These are phyloP conservation scores for Beris morrisii DNA, from an alignment of 2,888 invertebrate genomes.

Conservation along the genomic window DNA sequence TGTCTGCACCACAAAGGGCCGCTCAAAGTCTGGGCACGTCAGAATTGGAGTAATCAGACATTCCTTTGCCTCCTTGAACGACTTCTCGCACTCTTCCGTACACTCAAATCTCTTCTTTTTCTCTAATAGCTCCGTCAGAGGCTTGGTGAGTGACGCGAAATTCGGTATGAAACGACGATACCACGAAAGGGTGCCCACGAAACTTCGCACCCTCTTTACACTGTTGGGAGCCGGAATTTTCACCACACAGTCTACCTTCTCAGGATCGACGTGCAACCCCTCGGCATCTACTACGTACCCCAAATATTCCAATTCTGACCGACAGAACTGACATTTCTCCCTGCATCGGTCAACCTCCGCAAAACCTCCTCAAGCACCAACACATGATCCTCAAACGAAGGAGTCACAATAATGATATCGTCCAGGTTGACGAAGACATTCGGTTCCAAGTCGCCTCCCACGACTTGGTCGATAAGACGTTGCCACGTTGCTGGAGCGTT, in stretches of 20 bases:
- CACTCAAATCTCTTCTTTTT: constrained; percentile 9
- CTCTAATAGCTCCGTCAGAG: neutral
- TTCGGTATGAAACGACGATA: constrained; percentile 16
- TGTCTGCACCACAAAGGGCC: constrained; percentile 16
- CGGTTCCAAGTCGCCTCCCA: constrained; percentile 33
- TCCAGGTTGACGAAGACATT: constrained; percentile 28
- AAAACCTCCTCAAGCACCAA: constrained; percentile 10
- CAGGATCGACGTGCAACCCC: constrained; percentile 5
- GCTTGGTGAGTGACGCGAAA: constrained; percentile 4
- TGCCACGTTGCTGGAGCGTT: constrained; percentile 20
- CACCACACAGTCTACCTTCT: constrained; percentile 14
- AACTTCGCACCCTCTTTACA: constrained; percentile 2
- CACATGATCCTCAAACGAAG: constrained; percentile 14
- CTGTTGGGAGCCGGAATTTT: neutral
- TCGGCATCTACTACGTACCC: constrained; percentile 17
- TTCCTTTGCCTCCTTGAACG: neutral
- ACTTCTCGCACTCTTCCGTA: neutral
- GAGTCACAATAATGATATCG: constrained; percentile 21
- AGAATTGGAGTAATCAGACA: constrained; percentile 3
- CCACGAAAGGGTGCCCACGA: constrained; percentile 25
- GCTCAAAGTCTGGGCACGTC: constrained; percentile 8
- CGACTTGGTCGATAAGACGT: neutral
- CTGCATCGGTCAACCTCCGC: neutral
- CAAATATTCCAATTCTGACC: constrained; percentile 19
- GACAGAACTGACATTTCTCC: constrained; percentile 17